Conservation (phyloP, 2,113 vertebrate genomes). For the Semnopithecus entellus region DNA sequence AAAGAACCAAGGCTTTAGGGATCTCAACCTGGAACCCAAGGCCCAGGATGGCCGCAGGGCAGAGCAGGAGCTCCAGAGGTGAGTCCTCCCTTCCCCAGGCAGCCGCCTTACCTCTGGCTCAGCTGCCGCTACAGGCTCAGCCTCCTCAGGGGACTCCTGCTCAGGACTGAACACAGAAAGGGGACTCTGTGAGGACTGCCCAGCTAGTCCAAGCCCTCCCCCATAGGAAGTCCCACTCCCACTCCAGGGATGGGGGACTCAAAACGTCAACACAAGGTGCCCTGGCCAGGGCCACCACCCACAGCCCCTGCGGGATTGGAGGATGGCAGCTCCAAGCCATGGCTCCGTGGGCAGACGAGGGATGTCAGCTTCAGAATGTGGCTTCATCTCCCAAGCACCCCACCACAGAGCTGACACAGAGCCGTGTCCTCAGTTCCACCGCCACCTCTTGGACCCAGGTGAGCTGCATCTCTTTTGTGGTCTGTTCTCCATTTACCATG, state of each 20-base stretch:
- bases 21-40: neutral
- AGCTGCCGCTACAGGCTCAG: neutral
- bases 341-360: neutral
- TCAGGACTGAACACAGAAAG: slow-evolving; percentile 59
- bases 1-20: slow-evolving; percentile 6
- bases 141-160: neutral
- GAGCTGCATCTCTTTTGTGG: neutral
- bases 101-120: slow-evolving; percentile 44
- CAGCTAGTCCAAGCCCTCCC: neutral
- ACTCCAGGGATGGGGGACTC: neutral
- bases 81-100: neutral
- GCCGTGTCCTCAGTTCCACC: neutral
- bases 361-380: neutral
- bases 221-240: neutral
- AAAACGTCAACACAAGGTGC: neutral
- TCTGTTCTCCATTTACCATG: neutral
- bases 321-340: neutral
- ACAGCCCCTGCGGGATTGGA: neutral
- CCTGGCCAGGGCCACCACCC: neutral
- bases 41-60: neutral
- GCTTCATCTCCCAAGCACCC: neutral
- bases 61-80: rapidly evolving
- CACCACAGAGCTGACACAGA: neutral
- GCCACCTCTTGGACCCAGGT: too few species aligned
- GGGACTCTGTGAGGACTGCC: neutral